phyloP scores from a whole-genome alignment of 2,113 vertebrate genomes.

The Colaptes auratus region DNA sequence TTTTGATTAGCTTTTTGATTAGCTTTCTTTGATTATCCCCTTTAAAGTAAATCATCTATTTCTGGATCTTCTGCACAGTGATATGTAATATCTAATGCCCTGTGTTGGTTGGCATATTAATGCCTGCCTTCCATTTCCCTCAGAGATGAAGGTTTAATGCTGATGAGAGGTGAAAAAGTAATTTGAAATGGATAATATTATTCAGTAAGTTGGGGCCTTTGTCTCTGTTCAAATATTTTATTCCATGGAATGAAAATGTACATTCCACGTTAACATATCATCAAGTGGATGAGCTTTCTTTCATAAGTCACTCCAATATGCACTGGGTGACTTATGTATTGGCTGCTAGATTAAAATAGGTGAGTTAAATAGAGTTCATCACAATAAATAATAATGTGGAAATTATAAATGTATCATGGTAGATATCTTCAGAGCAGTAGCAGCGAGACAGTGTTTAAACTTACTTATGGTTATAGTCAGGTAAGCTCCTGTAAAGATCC shows the following conservation, averaged over 20 bases:
- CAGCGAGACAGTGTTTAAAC: background rate
- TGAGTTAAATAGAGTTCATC: background rate
- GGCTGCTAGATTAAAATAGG: background rate
- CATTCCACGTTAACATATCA: background rate
- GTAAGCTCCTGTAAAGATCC: no score
- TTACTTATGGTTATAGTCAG: background rate
- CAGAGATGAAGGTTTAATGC: conserved; percentile 11
- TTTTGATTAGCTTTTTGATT: conserved; percentile 65
- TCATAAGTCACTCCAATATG: background rate
- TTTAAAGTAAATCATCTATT: conserved; percentile 57
- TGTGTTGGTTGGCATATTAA: conserved; percentile 56
- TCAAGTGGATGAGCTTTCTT: background rate
- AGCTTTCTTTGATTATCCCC: conserved; percentile 58
- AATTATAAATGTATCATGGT: background rate
- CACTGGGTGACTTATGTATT: background rate
- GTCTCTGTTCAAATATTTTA: conserved; percentile 36
- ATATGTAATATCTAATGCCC: conserved; percentile 1
- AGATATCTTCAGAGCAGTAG: background rate
- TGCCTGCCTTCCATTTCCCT: background rate
- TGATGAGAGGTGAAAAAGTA: conserved; percentile 19
- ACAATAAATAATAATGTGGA: conserved; percentile 5
- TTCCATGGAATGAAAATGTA: conserved; percentile 2
- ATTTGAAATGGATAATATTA: conserved; percentile 41
- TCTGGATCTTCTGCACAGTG: conserved; percentile 31
- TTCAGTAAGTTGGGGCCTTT: background rate